Base-by-base conservation (phyloP, 2,113 vertebrate species). In the Percopsis transmontana region DNA sequence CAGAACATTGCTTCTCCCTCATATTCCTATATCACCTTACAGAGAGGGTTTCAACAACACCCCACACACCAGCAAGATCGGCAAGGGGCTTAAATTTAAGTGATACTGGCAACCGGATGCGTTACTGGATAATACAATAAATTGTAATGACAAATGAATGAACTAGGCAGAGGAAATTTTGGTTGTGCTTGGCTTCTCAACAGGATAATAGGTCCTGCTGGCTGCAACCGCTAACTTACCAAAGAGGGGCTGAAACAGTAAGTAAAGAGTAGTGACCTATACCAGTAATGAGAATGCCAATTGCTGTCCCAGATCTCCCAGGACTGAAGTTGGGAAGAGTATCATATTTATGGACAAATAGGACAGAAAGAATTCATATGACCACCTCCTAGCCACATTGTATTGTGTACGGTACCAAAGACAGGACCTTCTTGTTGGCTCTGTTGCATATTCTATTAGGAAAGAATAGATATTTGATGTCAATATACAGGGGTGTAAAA, bases 351-450 rank as follows among this genome's bases (percentile, higher is more conserved):
- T 81, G 62, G 62, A 72, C 42, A 33, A 42, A 72, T 65, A 58
- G 52, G 58, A 76, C 44, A 63, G 62, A 48, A 66, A 60, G 59
- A 82, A 89, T 87, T 79, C 77, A 87, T 87, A 87, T 74, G 56
- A 76, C 47, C 74, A 74, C 82, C 83, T 83, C 65, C 86, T 77
- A 61, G 62, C 68, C 75, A 45, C 77, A 68, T 47, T 38, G 18
- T 50, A 23, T 40, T 33, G 42, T 65, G 70, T 11, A 68, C 69
- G 33, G 42, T 74, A 21, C 24, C 27, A 52, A 58, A 65, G 50
- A 80, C 75, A 57, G 73, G 53, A n/a, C 24, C 24, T 58, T 71
- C 76, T 68, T 67, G 65, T 65, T 73, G 66, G 66, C 70, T 59
- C 66, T 68, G 76, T 71, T 66, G 64, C 47, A n/a, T n/a, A n/a